phyloP scores from a whole-genome alignment of 2,113 vertebrate genomes.

The Circaetus gallicus region DNA sequence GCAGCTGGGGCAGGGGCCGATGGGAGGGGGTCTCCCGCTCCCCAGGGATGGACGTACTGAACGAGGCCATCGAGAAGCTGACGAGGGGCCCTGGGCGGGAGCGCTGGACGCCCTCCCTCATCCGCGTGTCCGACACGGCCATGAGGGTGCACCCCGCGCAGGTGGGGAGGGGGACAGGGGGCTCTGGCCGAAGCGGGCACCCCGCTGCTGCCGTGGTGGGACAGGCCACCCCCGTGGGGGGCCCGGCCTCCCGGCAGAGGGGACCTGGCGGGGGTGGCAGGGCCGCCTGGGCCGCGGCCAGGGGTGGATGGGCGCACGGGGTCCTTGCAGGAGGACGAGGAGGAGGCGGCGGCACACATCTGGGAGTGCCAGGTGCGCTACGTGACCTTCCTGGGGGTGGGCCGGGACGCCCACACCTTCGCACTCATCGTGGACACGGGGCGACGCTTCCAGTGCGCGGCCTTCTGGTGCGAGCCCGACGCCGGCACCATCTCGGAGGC shows the following conservation, averaged over 20 bases:
- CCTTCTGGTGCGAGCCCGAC: conserved; percentile 83
- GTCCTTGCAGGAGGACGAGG: conserved; percentile 32
- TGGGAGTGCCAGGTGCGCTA: conserved; percentile 93
- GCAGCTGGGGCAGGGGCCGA: background rate
- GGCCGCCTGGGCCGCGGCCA: background rate
- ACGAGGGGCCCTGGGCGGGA: conserved; percentile 75
- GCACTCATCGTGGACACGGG: conserved; percentile 79
- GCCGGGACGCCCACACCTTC: conserved; percentile 77
- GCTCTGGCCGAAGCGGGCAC: background rate
- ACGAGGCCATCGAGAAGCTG: conserved; percentile 88
- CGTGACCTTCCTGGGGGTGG: conserved; percentile 87
- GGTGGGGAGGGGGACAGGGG: conserved; percentile 45
- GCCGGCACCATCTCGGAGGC: conserved; percentile 79
- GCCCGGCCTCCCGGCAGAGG: background rate
- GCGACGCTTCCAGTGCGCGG: conserved; percentile 72
- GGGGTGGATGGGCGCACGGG: background rate
- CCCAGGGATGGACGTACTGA: conserved; percentile 92
- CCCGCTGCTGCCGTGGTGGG: background rate
- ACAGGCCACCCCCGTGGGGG: background rate
- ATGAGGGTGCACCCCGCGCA: conserved; percentile 82
- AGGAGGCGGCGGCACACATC: conserved; percentile 78
- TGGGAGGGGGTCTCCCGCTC: background rate
- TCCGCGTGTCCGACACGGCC: conserved; percentile 86
- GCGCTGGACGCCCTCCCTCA: conserved; percentile 81
- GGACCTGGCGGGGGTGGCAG: background rate